Evolutionary conservation across 2,113 vertebrate species (phyloP).

Genomic region (Petromus typicus): DNA sequence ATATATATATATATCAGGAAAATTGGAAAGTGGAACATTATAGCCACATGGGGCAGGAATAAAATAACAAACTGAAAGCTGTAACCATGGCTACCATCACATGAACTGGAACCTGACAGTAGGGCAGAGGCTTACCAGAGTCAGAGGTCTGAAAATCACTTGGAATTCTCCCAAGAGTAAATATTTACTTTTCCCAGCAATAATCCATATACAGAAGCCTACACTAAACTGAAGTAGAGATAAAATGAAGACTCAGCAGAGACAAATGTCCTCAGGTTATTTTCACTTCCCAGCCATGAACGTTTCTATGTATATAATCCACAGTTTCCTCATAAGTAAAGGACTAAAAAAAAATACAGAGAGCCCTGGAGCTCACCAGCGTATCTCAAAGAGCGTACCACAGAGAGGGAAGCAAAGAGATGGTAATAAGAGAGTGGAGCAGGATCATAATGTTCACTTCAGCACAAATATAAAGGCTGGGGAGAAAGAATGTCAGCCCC

Average conservation of each 20-base stretch:
- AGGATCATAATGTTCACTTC: neutral
- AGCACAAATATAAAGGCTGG: neutral
- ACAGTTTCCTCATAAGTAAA: neutral
- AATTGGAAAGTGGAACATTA: neutral
- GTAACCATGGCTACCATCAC: neutral
- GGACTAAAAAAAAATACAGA: neutral
- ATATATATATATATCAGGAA: neutral
- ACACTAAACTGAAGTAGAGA: neutral
- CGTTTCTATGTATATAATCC: neutral
- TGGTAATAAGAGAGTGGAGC: fast-evolving
- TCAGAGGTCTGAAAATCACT: neutral
- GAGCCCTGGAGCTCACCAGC: fast-evolving
- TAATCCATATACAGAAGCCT: neutral
- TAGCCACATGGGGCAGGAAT: neutral
- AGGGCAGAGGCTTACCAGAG: neutral
- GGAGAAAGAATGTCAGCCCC: neutral
- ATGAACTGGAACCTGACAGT: neutral
- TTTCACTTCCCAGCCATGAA: neutral
- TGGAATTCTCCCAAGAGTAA: neutral
- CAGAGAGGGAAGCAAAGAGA: neutral
- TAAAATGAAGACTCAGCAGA: neutral
- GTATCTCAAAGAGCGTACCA: fast-evolving
- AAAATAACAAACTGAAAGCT: neutral
- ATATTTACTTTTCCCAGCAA: neutral
- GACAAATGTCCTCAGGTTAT: neutral